Evolutionary conservation across 2,113 vertebrate species (phyloP).

Genomic region (Prolemur simus): DNA sequence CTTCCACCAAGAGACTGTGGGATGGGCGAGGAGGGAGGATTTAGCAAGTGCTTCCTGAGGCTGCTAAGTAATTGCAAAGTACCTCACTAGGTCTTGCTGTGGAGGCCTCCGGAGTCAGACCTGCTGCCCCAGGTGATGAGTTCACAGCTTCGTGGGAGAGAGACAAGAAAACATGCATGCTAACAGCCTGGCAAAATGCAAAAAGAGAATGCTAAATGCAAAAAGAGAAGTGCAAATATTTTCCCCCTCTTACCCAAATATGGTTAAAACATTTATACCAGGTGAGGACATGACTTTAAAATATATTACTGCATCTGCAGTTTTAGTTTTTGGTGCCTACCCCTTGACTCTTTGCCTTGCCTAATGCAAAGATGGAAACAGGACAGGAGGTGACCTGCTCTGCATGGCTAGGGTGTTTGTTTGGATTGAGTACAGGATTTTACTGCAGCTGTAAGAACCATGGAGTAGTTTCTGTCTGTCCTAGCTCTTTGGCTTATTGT

Average conservation of each 20-base stretch:
- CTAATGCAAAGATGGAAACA: background rate
- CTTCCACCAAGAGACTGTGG: background rate
- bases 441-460: background rate
- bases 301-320: background rate
- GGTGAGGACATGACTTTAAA: background rate
- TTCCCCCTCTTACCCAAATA: background rate
- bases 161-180: background rate
- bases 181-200: background rate
- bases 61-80: background rate
- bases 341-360: background rate
- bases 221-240: background rate
- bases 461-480: background rate
- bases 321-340: background rate
- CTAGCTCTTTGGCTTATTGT: background rate
- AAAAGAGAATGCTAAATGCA: background rate
- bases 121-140: background rate
- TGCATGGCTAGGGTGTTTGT: background rate
- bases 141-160: conserved; percentile 20
- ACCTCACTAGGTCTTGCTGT: background rate
- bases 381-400: background rate
- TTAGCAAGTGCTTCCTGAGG: background rate
- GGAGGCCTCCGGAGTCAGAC: background rate
- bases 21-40: background rate
- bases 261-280: background rate
- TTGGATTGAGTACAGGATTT: background rate